A percentile compares a stretch with the other conserved stretches of the same genome.
phyloP scores from a whole-genome alignment of 2,888 invertebrate species.

The Lepidocyrtoides sp. region DNA sequence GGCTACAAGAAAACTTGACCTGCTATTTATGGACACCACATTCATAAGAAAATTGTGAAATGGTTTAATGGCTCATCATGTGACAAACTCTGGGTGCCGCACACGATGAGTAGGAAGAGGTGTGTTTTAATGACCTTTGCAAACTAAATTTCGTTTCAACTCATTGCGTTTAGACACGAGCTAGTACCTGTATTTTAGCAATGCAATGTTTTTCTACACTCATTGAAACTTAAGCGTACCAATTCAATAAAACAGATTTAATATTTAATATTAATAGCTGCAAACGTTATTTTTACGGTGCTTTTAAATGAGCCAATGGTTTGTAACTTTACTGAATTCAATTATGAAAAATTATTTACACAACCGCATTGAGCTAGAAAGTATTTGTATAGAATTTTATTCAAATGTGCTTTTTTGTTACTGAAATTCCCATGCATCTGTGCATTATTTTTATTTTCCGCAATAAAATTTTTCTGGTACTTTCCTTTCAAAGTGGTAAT shows the following conservation, averaged over 20 bases:
- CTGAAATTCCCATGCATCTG: neutral
- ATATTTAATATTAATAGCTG: too few species aligned
- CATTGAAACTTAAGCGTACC: neutral
- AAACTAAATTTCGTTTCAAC: too few species aligned
- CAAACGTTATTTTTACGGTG: too few species aligned
- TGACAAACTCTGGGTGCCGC: neutral
- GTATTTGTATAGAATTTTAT: neutral
- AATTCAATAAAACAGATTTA: too few species aligned
- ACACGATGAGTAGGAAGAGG: neutral
- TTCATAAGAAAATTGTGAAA: neutral
- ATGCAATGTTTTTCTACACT: too few species aligned
- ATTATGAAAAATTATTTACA: too few species aligned
- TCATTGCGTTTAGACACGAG: too few species aligned
- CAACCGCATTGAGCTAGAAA: too few species aligned
- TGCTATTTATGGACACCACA: neutral
- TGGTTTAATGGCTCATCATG: neutral
- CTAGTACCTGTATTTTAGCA: too few species aligned
- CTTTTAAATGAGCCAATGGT: too few species aligned
- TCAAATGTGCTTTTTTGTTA: neutral
- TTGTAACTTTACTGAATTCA: too few species aligned
- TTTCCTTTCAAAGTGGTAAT: neutral
- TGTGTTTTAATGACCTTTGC: too few species aligned
- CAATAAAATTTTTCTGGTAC: neutral
- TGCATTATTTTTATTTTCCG: neutral
- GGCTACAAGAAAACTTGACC: neutral